These are phyloP conservation scores for Uloborus plumipes DNA, from an alignment of 2,888 invertebrate species.

Conservation along the genomic window DNA sequence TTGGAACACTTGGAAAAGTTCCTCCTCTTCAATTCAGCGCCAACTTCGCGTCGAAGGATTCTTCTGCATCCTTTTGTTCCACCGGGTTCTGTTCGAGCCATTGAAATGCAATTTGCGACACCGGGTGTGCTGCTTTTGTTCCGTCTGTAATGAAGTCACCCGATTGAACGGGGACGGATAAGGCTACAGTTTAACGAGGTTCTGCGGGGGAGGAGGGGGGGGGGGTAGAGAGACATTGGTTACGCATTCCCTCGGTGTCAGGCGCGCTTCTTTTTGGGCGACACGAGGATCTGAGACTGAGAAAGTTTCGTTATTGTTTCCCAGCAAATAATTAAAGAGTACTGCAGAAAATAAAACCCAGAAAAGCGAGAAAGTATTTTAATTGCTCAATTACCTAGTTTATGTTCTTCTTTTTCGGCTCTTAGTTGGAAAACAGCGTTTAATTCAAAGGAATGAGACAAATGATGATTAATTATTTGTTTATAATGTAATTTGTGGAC, in stretches of 20 bases:
- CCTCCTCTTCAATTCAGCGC: conserved; percentile 27
- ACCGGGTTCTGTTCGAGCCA: conserved; percentile 28
- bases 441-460: too few species aligned
- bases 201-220: not conserved
- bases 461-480: too few species aligned
- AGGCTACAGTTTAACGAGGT: not conserved
- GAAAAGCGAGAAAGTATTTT: conserved; percentile 10
- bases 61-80: not conserved
- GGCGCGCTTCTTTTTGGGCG: conserved; percentile 35
- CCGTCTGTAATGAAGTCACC: conserved; percentile 56
- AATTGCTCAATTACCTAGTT: conserved; percentile 17
- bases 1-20: not conserved
- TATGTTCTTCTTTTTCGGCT: too few species aligned
- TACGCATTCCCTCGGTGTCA: conserved; percentile 39
- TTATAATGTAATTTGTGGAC: too few species aligned
- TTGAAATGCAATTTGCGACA: conserved; percentile 36
- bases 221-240: conserved; percentile 21
- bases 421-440: too few species aligned
- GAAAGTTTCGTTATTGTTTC: conserved; percentile 44
- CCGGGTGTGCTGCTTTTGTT: conserved; percentile 44
- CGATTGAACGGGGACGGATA: not conserved
- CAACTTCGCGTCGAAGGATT: conserved; percentile 1
- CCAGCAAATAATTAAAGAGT: conserved; percentile 48
- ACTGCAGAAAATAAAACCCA: conserved; percentile 1
- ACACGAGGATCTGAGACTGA: conserved; percentile 14